Evolutionary conservation across 2,888 invertebrate species (phyloP).

Genomic region (Plusia festucae): DNA sequence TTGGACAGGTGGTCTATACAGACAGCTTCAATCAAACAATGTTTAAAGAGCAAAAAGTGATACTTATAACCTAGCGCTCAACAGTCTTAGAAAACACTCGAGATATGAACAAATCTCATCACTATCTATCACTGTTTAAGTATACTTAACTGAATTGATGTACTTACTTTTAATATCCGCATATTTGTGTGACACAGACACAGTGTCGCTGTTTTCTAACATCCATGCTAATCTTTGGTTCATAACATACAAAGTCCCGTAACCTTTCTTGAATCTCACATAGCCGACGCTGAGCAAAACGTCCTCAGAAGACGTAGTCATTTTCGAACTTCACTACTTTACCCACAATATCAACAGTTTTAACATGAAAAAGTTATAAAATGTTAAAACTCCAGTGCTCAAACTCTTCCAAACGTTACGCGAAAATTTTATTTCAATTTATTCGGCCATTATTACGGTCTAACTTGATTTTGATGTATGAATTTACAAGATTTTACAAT

Average conservation of each 20-base stretch:
- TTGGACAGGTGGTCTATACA: conserved; percentile 11
- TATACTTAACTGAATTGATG: not conserved
- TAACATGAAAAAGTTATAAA: conserved; percentile 60
- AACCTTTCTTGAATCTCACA: conserved; percentile 98
- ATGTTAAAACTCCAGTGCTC: conserved; percentile 56
- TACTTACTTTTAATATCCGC: conserved; percentile 97
- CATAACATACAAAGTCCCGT: conserved; percentile 98
- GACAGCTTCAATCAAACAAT: not conserved
- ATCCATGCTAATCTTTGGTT: conserved; percentile 98
- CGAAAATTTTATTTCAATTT: conserved; percentile 43
- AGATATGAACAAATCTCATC: not conserved
- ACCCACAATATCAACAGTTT: conserved; percentile 47
- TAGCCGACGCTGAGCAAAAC: conserved; percentile 97
- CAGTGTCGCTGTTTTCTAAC: conserved; percentile 97
- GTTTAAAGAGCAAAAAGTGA: conserved; percentile 9
- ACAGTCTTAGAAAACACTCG: conserved; percentile 1
- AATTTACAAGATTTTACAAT: conserved; percentile 36
- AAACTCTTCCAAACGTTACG: conserved; percentile 53
- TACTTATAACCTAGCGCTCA: conserved; percentile 12
- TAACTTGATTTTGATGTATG: conserved; percentile 22
- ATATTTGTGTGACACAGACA: conserved; percentile 97
- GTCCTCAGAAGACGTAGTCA: conserved; percentile 98
- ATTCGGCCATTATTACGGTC: conserved; percentile 31
- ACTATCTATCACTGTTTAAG: not conserved
- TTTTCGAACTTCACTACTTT: conserved; percentile 69